Base-by-base conservation (phyloP, 2,113 vertebrate species). In the Notarius lentiginosus region DNA sequence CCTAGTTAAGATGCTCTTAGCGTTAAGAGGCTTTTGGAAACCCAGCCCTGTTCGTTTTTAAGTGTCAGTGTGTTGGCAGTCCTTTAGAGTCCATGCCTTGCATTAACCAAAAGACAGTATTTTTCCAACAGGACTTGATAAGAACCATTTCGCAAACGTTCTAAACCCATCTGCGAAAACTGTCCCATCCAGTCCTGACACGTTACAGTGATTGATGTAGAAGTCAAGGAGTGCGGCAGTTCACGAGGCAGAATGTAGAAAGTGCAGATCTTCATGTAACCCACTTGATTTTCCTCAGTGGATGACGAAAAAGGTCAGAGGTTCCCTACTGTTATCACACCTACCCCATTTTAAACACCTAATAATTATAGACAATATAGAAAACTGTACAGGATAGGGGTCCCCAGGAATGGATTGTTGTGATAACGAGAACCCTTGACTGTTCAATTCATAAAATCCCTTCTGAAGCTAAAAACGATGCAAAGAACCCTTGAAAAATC, bases 41-140 rank as follows among this genome's bases (percentile, higher is more conserved):
- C 41, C 41, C 41, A 41, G 3, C 41, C 41, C 41, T 53, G 11
- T n/a, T 56, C 4, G 5, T 53, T 60, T 84, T 47, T 58, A 63
- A 77, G 75, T 79, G 17, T 22, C 47, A 79, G 41, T 24, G 18
- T 55, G 7, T 79, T 79, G 49, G 18, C 75, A 86, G 84, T 22
- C 22, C 72, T 77, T 77, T 51, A 75, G n/a, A 65, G 15, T 63
- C 7, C 17, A 15, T 7, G 5, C 17, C 27, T 58, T 80, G 27
- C 22, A 7, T 80, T 79, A 70, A 27, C 56, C 58, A 18, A 61
- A 41, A 81, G 1, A 41, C 15, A 10, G n/a, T 79, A 58, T 58
- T 79, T 81, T 30, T 24, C 41, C 47, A 51, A 22, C 73, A 12
- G 56, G 10, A 41, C 34, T 61, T 60, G 30, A 41, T 60, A 30